Conservation (phyloP, 2,113 vertebrate genomes). For the Capricornis sumatraensis region DNA sequence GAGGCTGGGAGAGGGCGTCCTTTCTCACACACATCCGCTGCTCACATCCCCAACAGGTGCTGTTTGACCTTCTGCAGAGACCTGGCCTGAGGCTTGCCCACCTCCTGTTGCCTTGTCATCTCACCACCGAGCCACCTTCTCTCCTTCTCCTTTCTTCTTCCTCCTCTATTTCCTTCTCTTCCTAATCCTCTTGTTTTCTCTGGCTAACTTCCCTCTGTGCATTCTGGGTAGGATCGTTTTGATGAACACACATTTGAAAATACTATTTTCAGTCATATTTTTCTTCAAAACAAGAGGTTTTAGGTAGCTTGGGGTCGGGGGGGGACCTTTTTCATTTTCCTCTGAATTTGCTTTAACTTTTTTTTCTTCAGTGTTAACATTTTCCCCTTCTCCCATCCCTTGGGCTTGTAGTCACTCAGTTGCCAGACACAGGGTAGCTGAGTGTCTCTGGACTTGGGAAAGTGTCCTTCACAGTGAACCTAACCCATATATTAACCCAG, state of each 20-base stretch:
- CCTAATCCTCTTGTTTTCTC: background rate
- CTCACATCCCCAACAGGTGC: background rate
- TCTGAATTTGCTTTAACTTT: slow-evolving; percentile 22
- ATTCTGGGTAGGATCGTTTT: background rate
- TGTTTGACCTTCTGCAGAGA: background rate
- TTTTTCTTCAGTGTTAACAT: slow-evolving; percentile 3
- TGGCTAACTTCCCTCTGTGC: background rate
- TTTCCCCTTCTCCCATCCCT: slow-evolving; percentile 3
- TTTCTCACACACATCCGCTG: background rate
- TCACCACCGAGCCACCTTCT: background rate
- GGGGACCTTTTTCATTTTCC: background rate
- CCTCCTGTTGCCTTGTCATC: background rate
- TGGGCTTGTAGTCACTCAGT: slow-evolving; percentile 31
- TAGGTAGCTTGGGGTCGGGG: background rate
- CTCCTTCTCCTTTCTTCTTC: background rate
- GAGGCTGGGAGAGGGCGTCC: background rate
- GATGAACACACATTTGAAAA: background rate
- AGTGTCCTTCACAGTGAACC: slow-evolving; percentile 17
- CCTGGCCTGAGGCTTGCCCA: rapidly evolving
- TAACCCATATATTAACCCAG: slow-evolving; percentile 49
- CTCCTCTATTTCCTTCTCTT: background rate
- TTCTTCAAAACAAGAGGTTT: slow-evolving; percentile 5
- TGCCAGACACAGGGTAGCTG: slow-evolving; percentile 41
- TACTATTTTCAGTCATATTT: background rate
- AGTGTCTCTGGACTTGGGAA: slow-evolving; percentile 36